phyloP scores from a whole-genome alignment of 2,797 vertebrate genomes.

The Rhinatrema bivittatum region DNA sequence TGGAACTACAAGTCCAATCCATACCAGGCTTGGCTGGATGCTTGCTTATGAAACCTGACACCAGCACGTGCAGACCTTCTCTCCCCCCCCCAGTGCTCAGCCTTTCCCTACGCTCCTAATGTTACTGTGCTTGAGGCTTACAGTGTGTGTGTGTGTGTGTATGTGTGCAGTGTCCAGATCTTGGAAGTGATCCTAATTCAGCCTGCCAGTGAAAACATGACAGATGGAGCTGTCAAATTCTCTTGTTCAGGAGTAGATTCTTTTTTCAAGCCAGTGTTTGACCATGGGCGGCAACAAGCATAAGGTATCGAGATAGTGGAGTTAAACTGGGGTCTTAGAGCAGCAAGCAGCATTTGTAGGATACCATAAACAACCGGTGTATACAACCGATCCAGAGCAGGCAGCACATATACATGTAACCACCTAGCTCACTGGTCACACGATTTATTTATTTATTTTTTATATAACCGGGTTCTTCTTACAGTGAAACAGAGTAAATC shows the following conservation, averaged over 20 bases:
- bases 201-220: slow-evolving; percentile 43
- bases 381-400: background rate
- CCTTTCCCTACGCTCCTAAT: slow-evolving; percentile 30
- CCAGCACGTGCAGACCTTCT: slow-evolving; percentile 39
- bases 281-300: slow-evolving; percentile 30
- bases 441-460: too few relatives aligned
- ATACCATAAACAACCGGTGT: slow-evolving; percentile 10
- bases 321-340: slow-evolving; percentile 28
- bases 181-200: slow-evolving; percentile 27
- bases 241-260: slow-evolving; percentile 35
- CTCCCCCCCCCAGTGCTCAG: background rate
- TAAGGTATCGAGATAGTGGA: slow-evolving; percentile 19
- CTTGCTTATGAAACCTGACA: slow-evolving; percentile 46
- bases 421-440: too few relatives aligned
- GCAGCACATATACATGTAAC: too few relatives aligned
- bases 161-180: slow-evolving; percentile 29
- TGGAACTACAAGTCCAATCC: slow-evolving; percentile 44
- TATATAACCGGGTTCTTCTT: too few relatives aligned
- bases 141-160: too few relatives aligned
- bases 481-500: too few relatives aligned
- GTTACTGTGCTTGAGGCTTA: slow-evolving; percentile 29
- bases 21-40: slow-evolving; percentile 37
- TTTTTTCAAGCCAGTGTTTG: slow-evolving; percentile 28
- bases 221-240: slow-evolving; percentile 33
- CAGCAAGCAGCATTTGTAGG: slow-evolving; percentile 20